phyloP scores from a whole-genome alignment of 2,113 vertebrate species.

The Calyptommatus sinebrachiatus region DNA sequence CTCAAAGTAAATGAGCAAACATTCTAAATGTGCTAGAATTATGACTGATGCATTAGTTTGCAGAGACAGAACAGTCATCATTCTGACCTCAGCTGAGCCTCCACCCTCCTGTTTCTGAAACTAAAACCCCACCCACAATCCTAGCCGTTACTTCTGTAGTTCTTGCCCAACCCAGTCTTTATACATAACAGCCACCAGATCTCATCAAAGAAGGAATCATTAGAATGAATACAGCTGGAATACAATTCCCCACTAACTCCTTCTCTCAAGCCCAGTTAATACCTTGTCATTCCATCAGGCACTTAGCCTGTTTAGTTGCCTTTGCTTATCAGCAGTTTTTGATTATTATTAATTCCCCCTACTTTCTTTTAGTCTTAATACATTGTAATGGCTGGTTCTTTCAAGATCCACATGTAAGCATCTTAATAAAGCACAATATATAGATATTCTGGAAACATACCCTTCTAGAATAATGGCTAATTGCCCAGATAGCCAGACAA shows the following conservation, averaged over 20 bases:
- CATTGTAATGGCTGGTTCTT: not conserved
- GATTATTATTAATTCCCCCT: not conserved
- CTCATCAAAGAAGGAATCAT: slow-evolving; percentile 32
- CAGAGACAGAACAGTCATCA: slow-evolving; percentile 31
- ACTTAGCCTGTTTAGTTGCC: not conserved
- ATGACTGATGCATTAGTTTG: slow-evolving; percentile 24
- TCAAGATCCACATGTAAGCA: not conserved
- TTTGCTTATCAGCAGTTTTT: not conserved
- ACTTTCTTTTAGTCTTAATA: not conserved
- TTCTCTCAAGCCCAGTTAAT: not conserved
- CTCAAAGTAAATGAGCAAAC: not conserved
- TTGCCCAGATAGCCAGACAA: too few species aligned
- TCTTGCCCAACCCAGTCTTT: slow-evolving; percentile 29
- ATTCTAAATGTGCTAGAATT: not conserved
- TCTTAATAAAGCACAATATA: too few species aligned
- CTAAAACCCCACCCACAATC: slow-evolving; percentile 31
- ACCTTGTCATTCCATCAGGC: not conserved
- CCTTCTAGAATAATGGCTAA: too few species aligned
- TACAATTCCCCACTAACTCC: not conserved
- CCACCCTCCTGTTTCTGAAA: slow-evolving; percentile 1
- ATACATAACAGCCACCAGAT: slow-evolving; percentile 38
- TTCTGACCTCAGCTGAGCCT: slow-evolving; percentile 42
- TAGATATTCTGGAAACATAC: too few species aligned
- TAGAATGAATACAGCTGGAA: slow-evolving; percentile 36
- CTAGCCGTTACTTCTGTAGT: slow-evolving; percentile 44